A percentile compares a stretch with the other conserved stretches of the same genome.
These are phyloP conservation scores for Pyrgus malvae DNA, from an alignment of 2,888 invertebrate species.

Conservation along the genomic window DNA sequence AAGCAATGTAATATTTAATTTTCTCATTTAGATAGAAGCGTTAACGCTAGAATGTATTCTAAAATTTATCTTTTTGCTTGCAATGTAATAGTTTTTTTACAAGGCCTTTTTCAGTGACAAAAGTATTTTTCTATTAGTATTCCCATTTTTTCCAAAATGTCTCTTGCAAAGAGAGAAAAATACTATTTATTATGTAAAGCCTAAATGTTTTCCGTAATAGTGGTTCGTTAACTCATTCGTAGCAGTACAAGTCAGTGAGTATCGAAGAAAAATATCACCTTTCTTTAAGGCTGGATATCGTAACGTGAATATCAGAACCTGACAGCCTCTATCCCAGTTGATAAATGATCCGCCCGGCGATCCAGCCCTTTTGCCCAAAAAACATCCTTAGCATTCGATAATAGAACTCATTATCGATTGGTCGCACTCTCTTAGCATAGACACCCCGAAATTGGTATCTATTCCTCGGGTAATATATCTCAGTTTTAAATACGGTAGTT, in stretches of 20 bases:
- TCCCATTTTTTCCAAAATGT: no score
- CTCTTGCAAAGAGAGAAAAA: no score
- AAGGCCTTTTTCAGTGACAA: no score
- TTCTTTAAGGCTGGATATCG: conserved; percentile 51
- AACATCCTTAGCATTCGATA: conserved; percentile 9
- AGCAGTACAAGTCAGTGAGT: conserved; percentile 18
- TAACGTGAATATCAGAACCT: conserved; percentile 46
- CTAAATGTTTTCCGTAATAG: no score
- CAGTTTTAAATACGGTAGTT: conserved; percentile 42
- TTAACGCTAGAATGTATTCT: no score
- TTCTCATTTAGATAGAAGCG: no score
- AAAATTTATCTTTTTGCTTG: no score
- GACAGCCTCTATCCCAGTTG: conserved; percentile 59
- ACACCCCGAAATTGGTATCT: conserved; percentile 33
- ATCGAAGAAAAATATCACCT: conserved; percentile 43
- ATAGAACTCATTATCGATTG: conserved; percentile 13
- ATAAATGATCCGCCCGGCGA: conserved; percentile 50
- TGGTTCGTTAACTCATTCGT: not conserved
- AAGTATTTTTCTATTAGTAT: no score
- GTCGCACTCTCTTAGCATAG: not conserved
- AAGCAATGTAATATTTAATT: no score
- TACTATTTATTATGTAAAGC: no score
- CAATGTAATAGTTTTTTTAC: no score
- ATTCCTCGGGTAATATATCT: conserved; percentile 38
- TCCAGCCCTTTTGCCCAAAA: conserved; percentile 4